Base-by-base conservation (phyloP, 2,888 invertebrate genomes). In the Caenorhabditis angaria region DNA sequence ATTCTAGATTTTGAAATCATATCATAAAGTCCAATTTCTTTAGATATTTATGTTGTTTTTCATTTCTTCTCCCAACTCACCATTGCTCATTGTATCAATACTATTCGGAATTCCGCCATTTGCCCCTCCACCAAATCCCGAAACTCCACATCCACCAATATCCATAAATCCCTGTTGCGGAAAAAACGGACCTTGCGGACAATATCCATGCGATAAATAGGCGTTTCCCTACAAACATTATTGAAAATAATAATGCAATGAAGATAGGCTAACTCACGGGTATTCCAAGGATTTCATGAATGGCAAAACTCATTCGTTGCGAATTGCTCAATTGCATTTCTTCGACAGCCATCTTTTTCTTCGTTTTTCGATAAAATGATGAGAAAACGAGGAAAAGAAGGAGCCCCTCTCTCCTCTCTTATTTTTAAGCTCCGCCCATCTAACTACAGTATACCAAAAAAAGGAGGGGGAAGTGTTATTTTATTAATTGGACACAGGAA, bases 271-370 rank as follows among this genome's bases (percentile, higher is more conserved):
- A 22, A 28, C 50, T 29, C 57, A 66, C 80, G 78, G 60, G 82
- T 59, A 82, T 72, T 5, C 82, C 82, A 20, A 83, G 74, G 12
- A 85, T 80, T 61, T 85, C 84, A 61, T 85, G 84, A 56, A 85
- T 85, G 0, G 83, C 85, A 64, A 85, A 85, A 35, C 85, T 84
- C 72, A 83, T 82, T 47, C 84, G 65, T 28, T 77, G 75, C 12
- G 64, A 62, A 41, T 63, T 69, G 54, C 63, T 68, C 65, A 71
- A 58, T 29, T 74, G 72, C 80, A 80, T 80, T 6, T 78, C 80
- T 35, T 80, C 80, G 8, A 78, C 67, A 10, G 77, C 76, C 80
- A 78, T 80, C 24, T 14, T 56, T 20, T 5, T 24, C n/a, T 8
- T 48, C 14, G 8, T 35, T 35, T 35, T 35, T 14, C 14, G n/a